Base-by-base conservation (phyloP, 2,797 vertebrate species). In the Sebastes oblongus region DNA sequence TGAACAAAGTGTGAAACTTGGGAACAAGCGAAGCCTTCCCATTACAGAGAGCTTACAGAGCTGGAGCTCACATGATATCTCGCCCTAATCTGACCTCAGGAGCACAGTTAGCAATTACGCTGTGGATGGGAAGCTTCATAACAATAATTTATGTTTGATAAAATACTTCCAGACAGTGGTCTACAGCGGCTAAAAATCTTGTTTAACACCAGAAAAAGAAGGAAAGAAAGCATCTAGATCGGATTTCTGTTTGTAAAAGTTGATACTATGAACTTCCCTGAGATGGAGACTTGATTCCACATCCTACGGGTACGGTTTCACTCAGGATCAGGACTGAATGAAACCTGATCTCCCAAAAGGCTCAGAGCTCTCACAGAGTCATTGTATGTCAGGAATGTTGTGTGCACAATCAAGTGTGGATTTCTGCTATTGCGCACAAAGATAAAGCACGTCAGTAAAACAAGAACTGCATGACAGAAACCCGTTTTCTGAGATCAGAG, bases 41-140 rank as follows among this genome's bases (percentile, higher is more conserved):
- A 64, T 68, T 10, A 80, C 2, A 71, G 1, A 78, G n/a, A 42
- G 65, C 27, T 68, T 30, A 18, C 8, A 59, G 36, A 30, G 67
- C 4, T 55, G 32, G 29, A 39, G 50, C 72, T 86, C 62, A 80
- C 50, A 85, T 81, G 54, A 86, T 25, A 79, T 62, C 42, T 78
- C 27, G 39, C 65, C 52, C 74, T 60, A 8, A 65, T 75, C 27
- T 77, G 54, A 58, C 1, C 27, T 75, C 66, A 62, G 24, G n/a
- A 77, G 68, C 13, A 72, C 72, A 34, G 75, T 30, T 18, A 27
- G 16, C 30, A 27, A 73, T 82, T 70, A 73, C 9, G 74, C 42
- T 66, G 56, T 67, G 70, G 36, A 64, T 27, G 12, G 25, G 6
- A 55, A 65, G 50, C 54, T 25, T 66, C 29, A 61, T 60, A 77